Conservation (phyloP, 53 echinoderm and acorn worm genomes). For the Zoroaster sp. region DNA sequence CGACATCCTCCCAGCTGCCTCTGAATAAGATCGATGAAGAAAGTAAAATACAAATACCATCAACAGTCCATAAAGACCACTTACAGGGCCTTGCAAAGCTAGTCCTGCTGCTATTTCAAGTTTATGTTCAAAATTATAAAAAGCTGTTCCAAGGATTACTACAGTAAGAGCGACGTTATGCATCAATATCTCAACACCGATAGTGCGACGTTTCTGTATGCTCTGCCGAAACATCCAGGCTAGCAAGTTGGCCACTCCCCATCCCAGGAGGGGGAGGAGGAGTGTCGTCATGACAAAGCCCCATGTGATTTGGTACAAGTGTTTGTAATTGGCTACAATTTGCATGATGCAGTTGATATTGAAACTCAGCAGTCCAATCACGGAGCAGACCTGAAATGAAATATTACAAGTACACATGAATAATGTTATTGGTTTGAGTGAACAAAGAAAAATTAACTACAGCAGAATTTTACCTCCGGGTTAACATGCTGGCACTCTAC, state of each 20-base stretch:
- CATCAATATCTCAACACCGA: constrained; percentile 22
- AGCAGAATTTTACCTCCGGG: no score
- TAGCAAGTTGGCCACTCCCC: constrained; percentile 7
- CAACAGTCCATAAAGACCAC: not conserved
- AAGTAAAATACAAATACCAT: not conserved
- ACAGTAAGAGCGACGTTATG: constrained; percentile 19
- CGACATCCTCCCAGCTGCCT: not conserved
- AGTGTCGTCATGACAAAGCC: not conserved
- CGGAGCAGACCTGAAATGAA: not conserved
- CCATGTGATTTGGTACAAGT: not conserved
- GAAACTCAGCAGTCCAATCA: constrained; percentile 32
- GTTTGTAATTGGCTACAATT: not conserved
- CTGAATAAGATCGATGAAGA: not conserved
- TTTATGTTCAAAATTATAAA: not conserved
- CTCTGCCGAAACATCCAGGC: constrained; percentile 28
- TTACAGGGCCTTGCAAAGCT: not conserved
- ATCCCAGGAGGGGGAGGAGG: constrained; percentile 5
- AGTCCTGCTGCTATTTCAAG: not conserved
- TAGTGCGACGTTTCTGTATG: constrained; percentile 21
- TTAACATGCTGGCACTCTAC: no score
- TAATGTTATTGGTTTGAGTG: no score
- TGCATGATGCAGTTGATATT: not conserved
- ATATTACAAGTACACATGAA: not conserved
- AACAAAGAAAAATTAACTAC: no score
- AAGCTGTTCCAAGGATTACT: constrained; percentile 15